These are phyloP conservation scores for Albula glossodonta DNA, from an alignment of 2,113 vertebrate species.

Conservation along the genomic window DNA sequence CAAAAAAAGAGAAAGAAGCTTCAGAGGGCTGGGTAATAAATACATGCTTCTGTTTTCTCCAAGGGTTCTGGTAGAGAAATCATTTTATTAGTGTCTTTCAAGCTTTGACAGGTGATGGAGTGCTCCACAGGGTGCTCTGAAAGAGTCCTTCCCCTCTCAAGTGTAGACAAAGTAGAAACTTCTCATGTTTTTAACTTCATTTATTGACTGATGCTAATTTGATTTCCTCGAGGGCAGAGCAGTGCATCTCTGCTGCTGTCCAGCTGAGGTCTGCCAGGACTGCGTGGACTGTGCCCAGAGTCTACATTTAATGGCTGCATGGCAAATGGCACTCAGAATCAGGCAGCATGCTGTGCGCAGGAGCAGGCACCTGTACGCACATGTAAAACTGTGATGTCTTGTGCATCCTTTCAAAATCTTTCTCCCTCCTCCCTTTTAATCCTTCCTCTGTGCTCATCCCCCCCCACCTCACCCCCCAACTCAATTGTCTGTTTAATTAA, in stretches of 20 bases:
- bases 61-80: conserved; percentile 10
- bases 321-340: background rate
- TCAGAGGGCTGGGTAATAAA: conserved; percentile 26
- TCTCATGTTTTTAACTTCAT: conserved; percentile 4
- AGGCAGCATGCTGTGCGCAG: background rate
- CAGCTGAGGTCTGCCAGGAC: background rate
- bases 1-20: conserved; percentile 7
- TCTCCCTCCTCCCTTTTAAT: background rate
- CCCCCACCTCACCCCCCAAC: no score
- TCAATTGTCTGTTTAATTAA: no score
- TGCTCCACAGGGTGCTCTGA: background rate
- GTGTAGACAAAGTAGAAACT: background rate
- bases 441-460: no score
- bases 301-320: background rate
- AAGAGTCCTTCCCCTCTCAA: background rate
- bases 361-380: background rate
- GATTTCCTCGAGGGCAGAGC: background rate
- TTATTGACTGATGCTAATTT: conserved; percentile 5
- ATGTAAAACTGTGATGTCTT: background rate
- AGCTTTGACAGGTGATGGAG: conserved; percentile 15
- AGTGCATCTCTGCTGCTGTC: background rate
- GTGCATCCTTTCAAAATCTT: background rate
- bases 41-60: conserved; percentile 2
- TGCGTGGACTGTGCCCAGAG: background rate
- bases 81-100: conserved; percentile 23